These are phyloP conservation scores for Antrozous pallidus DNA, from an alignment of 2,797 vertebrate species.

Conservation along the genomic window DNA sequence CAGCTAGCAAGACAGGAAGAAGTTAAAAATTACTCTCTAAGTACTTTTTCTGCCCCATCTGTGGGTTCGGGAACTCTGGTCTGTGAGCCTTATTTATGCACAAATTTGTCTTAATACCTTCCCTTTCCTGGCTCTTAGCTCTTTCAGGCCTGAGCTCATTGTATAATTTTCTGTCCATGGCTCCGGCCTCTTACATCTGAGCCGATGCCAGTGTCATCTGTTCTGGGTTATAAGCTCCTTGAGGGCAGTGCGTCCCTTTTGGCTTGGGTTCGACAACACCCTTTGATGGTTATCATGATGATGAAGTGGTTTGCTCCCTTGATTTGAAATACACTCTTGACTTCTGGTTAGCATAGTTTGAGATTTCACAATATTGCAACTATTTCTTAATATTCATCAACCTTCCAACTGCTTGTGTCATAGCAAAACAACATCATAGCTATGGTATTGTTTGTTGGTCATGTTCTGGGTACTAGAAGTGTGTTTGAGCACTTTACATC, in stretches of 20 bases:
- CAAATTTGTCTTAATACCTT: not conserved
- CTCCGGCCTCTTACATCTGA: not conserved
- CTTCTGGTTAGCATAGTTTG: slow-evolving; percentile 16
- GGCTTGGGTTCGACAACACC: not conserved
- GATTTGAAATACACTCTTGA: slow-evolving; percentile 1
- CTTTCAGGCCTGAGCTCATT: not conserved
- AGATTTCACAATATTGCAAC: slow-evolving; percentile 19
- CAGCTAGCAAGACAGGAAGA: not conserved
- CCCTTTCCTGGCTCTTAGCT: not conserved
- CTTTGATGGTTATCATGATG: slow-evolving; percentile 13
- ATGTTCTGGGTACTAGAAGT: not conserved
- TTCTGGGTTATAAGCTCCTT: not conserved
- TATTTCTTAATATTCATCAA: slow-evolving; percentile 16
- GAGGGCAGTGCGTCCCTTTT: slow-evolving; percentile 1
- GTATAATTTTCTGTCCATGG: not conserved
- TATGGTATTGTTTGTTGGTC: not conserved
- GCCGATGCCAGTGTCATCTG: not conserved
- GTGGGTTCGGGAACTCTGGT: not conserved
- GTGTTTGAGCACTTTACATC: not conserved
- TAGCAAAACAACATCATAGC: not conserved
- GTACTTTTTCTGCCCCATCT: not conserved
- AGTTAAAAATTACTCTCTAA: not conserved
- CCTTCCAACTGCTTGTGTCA: not conserved
- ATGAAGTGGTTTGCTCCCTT: slow-evolving; percentile 10
- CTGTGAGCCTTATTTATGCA: not conserved